Evolutionary conservation across 2,797 vertebrate genomes (phyloP).

Genomic region (Rhinoraja longicauda): DNA sequence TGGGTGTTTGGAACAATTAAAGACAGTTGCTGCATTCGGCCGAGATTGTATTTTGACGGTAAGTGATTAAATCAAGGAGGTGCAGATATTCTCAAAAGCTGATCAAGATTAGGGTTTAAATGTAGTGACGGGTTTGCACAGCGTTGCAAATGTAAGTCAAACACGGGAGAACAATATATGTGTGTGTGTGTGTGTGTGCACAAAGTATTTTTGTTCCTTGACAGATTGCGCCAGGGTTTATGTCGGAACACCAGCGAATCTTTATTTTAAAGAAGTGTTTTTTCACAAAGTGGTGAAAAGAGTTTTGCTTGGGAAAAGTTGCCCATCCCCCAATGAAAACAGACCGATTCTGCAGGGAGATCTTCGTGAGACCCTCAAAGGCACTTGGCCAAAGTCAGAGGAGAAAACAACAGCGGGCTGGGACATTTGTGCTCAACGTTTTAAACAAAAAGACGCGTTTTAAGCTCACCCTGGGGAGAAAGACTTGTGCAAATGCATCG

Average conservation of each 20-base stretch:
- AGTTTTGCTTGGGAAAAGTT: neutral
- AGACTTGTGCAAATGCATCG: neutral
- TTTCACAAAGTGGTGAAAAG: neutral
- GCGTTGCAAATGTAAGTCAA: neutral
- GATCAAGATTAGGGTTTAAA: neutral
- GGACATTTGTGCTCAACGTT: too few species aligned
- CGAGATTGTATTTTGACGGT: neutral
- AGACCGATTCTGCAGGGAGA: neutral
- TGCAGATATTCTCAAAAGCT: neutral
- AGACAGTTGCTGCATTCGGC: neutral
- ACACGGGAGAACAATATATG: neutral
- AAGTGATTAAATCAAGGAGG: neutral
- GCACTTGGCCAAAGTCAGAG: too few species aligned
- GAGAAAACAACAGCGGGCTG: neutral
- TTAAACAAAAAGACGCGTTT: neutral
- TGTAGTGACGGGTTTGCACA: neutral
- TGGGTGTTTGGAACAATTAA: neutral
- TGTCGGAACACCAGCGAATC: neutral
- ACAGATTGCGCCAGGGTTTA: neutral
- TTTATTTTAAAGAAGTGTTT: neutral
- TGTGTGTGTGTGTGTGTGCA: neutral
- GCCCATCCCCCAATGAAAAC: constrained; percentile 29
- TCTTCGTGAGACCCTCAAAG: neutral
- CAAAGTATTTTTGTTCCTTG: neutral
- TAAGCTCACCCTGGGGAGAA: neutral